Base-by-base conservation (phyloP, 2,113 vertebrate genomes). In the Crotalus helleri region DNA sequence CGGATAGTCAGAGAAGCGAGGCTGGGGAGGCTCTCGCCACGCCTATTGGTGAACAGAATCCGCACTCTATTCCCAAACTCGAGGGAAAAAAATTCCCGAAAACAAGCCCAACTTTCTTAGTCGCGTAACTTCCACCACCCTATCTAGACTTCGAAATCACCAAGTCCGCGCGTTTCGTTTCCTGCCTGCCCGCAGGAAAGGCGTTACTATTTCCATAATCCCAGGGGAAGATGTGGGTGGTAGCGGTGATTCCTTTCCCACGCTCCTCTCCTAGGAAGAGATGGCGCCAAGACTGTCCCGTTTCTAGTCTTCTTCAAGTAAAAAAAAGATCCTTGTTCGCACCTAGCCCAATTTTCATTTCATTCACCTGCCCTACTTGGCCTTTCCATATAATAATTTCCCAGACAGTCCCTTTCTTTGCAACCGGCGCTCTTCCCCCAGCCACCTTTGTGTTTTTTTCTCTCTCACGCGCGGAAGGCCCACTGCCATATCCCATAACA, bases 251-350 rank as follows among this genome's bases (percentile, higher is more conserved):
- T 81, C 74, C 74, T 90, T 90, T 90, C 88, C 88, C 92, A 90
- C 44, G 26, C 69, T 93, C 51, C 93, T 2, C 92, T 91, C 92
- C 39, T n/a, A 58, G 87, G 87, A 49, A n/a, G 53, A 92, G 64
- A 58, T 55, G 7, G 61, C 24, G 61, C 53, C 24, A 21, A 49
- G 88, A 5, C 39, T 0, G 91, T 55, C 92, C 93, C 59, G 24
- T 5, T 23, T 24, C 24, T 91, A 10, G 39, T 19, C 39, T 33
- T 10, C 58, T 46, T 29, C 81, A 55, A 8, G 0, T 21, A 6
- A 33, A 21, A 6, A 33, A 21, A 10, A 81, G 2, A 44, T 46
- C 23, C 64, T 21, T 26, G 23, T 15, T 85, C 9, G 33, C 74
- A 33, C n/a, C 5, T 33, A 33, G 13, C n/a, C 49, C 4, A 33